Evolutionary conservation across 2,113 vertebrate genomes (phyloP).

Genomic region (Paralichthys olivaceus): DNA sequence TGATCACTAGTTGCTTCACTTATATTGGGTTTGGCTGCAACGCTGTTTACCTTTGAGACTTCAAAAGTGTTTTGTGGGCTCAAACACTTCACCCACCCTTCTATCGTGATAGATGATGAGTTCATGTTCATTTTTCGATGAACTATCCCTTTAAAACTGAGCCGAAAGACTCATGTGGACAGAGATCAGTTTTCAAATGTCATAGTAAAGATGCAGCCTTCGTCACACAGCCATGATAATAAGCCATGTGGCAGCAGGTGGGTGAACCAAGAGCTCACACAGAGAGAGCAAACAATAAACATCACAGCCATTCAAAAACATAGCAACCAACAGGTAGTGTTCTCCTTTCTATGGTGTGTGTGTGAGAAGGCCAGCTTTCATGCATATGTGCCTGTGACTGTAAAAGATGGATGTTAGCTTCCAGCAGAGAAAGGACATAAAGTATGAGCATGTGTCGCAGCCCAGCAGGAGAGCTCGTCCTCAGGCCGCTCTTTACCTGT

Average conservation of each 20-base stretch:
- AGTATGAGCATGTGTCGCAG: constrained; percentile 43
- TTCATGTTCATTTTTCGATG: no score
- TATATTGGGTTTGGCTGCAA: no score
- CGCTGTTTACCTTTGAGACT: no score
- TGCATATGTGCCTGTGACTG: constrained; percentile 29
- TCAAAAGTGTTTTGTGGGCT: no score
- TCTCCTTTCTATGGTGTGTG: constrained; percentile 29
- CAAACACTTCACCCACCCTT: no score
- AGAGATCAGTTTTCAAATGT: background rate
- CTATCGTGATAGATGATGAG: no score
- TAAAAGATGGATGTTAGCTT: constrained; percentile 32
- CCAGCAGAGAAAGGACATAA: constrained; percentile 48
- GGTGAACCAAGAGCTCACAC: constrained; percentile 47
- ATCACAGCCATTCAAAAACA: constrained; percentile 62
- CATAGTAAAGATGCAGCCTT: background rate
- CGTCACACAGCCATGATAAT: constrained; percentile 2
- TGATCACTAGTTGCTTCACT: no score
- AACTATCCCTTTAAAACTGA: no score
- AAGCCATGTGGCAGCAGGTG: constrained; percentile 10
- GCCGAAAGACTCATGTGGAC: no score
- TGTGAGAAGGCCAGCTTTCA: constrained; percentile 14
- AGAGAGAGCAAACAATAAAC: constrained; percentile 57
- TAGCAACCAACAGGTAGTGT: constrained; percentile 47
- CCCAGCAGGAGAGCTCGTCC: constrained; percentile 66
- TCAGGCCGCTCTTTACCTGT: constrained; percentile 67